phyloP scores from a whole-genome alignment of 2,888 invertebrate species.

The Nomada goodeniana region DNA sequence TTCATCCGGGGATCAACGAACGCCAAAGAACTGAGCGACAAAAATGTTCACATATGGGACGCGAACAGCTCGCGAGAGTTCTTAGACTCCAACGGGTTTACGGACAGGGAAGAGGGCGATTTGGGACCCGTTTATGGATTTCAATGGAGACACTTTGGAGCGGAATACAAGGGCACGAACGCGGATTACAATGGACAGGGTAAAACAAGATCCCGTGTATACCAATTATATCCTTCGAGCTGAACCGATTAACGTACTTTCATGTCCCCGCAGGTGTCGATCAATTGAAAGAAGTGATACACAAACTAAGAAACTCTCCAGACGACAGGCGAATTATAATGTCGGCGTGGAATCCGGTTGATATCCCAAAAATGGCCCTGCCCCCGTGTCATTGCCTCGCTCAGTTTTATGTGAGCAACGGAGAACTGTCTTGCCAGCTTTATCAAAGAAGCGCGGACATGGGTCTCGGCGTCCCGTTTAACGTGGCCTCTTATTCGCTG shows the following conservation, averaged over 20 bases:
- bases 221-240: no score
- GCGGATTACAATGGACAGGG: slow-evolving; percentile 91
- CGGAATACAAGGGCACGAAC: slow-evolving; percentile 92
- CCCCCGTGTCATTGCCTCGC: slow-evolving; percentile 98
- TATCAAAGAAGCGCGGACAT: slow-evolving; percentile 99
- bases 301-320: slow-evolving; percentile 92
- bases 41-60: slow-evolving; percentile 97
- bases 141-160: slow-evolving; percentile 99
- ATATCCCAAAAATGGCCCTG: slow-evolving; percentile 95
- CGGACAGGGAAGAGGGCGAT: slow-evolving; percentile 95
- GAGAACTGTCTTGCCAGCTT: slow-evolving; percentile 94
- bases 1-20: slow-evolving; percentile 96
- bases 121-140: slow-evolving; percentile 99
- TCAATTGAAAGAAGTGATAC: slow-evolving; percentile 92
- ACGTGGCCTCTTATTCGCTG: slow-evolving; percentile 98
- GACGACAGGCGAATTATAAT: slow-evolving; percentile 95
- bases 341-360: slow-evolving; percentile 97
- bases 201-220: slow-evolving; percentile 19
- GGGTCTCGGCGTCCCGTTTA: slow-evolving; percentile 99
- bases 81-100: slow-evolving; percentile 94
- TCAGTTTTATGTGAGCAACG: slow-evolving; percentile 95
- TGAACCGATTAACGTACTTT: not conserved
- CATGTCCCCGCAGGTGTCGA: slow-evolving; percentile 90
- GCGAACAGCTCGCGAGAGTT: slow-evolving; percentile 96
- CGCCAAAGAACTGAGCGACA: slow-evolving; percentile 91